phyloP scores from a whole-genome alignment of 2,888 invertebrate species.

The Antheraea yamamai region DNA sequence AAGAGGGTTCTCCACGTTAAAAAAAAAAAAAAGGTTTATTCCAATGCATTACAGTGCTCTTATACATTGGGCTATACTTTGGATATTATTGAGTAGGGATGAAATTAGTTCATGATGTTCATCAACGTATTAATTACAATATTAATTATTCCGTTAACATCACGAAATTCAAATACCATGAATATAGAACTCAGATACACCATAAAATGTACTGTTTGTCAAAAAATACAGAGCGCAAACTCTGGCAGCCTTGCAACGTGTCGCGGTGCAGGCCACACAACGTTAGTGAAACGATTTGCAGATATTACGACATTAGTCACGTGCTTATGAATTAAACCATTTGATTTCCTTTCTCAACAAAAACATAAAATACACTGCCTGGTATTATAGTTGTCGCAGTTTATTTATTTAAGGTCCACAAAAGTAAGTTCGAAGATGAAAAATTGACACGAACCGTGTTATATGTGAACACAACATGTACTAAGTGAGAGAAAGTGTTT shows the following conservation, averaged over 20 bases:
- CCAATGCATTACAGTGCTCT: too few species aligned
- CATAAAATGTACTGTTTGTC: not conserved
- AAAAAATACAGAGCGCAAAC: not conserved
- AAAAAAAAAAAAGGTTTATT: too few species aligned
- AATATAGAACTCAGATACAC: not conserved
- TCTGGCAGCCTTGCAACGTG: not conserved
- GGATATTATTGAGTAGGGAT: too few species aligned
- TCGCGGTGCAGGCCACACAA: not conserved
- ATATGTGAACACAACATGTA: too few species aligned
- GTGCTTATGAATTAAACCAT: slow-evolving; percentile 31
- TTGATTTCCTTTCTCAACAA: slow-evolving; percentile 26
- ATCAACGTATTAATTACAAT: too few species aligned
- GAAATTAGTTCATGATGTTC: too few species aligned
- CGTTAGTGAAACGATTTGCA: not conserved
- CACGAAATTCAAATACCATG: not conserved
- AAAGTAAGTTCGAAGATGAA: too few species aligned
- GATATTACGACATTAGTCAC: slow-evolving; percentile 29
- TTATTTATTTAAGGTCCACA: too few species aligned
- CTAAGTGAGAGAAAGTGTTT: too few species aligned
- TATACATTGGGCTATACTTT: too few species aligned
- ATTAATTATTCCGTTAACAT: not conserved
- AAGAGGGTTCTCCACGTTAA: too few species aligned
- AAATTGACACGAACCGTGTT: too few species aligned
- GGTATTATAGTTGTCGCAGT: not conserved
- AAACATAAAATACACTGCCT: slow-evolving; percentile 22